Conservation (phyloP, 2,113 vertebrate species). For the Oreochromis tanganicae region DNA sequence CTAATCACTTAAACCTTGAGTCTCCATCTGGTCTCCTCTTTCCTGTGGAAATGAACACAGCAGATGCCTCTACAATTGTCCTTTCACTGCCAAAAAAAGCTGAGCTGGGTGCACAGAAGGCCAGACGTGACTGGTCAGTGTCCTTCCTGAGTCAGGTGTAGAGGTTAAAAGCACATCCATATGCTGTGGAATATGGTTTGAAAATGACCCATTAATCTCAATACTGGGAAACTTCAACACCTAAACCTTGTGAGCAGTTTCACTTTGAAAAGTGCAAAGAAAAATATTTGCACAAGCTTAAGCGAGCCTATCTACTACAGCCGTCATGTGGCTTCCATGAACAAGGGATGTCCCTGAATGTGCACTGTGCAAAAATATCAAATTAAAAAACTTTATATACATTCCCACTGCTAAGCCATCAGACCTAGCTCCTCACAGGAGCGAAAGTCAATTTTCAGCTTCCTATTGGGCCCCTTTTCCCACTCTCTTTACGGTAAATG, state of each 20-base stretch:
- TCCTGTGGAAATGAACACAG: slow-evolving; percentile 78
- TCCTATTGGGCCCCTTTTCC: slow-evolving; percentile 45
- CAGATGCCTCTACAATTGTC: slow-evolving; percentile 91
- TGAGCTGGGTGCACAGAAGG: slow-evolving; percentile 68
- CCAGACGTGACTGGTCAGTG: slow-evolving; percentile 49
- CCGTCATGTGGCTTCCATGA: background rate
- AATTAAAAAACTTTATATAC: slow-evolving; percentile 16
- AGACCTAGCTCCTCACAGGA: slow-evolving; percentile 3
- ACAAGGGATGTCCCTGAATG: background rate
- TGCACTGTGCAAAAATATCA: background rate
- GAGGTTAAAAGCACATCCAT: slow-evolving; percentile 22
- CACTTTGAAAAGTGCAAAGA: background rate
- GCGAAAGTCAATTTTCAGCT: slow-evolving; percentile 60
- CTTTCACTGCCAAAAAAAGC: slow-evolving; percentile 82
- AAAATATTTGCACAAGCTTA: background rate
- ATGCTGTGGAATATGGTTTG: background rate
- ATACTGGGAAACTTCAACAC: background rate
- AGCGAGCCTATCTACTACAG: background rate
- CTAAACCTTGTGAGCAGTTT: background rate
- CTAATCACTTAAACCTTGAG: slow-evolving; percentile 97
- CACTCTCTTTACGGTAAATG: slow-evolving; percentile 58
- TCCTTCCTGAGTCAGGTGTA: slow-evolving; percentile 68
- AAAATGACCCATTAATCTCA: slow-evolving; percentile 19
- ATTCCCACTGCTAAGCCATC: background rate
- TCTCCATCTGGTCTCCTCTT: slow-evolving; percentile 86